Base-by-base conservation (phyloP, 2,888 invertebrate genomes). In the Plebejus argus region DNA sequence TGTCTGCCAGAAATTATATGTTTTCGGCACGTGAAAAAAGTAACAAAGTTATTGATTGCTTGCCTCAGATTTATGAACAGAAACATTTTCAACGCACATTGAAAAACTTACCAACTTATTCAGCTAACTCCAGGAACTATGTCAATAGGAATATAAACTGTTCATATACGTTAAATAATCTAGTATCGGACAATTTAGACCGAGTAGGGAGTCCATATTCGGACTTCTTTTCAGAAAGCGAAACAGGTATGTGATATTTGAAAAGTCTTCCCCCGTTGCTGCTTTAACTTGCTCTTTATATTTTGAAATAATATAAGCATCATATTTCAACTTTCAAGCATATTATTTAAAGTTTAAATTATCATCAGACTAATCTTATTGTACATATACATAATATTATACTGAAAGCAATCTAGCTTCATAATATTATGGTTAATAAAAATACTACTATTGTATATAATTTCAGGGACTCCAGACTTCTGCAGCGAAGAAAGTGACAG, bases 401-500 rank as follows among this genome's bases (percentile, higher is more conserved):
- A 53, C 5, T 53, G 53, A 53, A 53, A 53, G 12, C 15, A 5
- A 18, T 53, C 18, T 18, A 53, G 53, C 20, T 35, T 20, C 35
- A 35, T 12, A 39, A 35, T 35, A 7, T 7, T 35, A 8, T 45
- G 10, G 45, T 45, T 3, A 12, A 10, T 45, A 45, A 45, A 45
- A 45, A 12, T 45, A 10, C 45, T 5, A n/a, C 18, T 71, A 58
- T 70, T 45, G 23, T 76, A n/a, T 76, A n/a, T 77, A 35, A 71
- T 78, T 80, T 20, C 78, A 94, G 93, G 90, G 18, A 92, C 93
- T 45, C 92, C 93, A 82, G 94, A 94, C 80, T 89, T 93, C 70
- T 87, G 82, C n/a, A 94, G 94, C 82, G 94, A 93, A 80, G 94
- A 94, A 79, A 94, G 94, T 83, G 94, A 94, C 80, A 94, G 94